Conservation (phyloP, 2,888 invertebrate species). For the Drosophila sordidula region DNA sequence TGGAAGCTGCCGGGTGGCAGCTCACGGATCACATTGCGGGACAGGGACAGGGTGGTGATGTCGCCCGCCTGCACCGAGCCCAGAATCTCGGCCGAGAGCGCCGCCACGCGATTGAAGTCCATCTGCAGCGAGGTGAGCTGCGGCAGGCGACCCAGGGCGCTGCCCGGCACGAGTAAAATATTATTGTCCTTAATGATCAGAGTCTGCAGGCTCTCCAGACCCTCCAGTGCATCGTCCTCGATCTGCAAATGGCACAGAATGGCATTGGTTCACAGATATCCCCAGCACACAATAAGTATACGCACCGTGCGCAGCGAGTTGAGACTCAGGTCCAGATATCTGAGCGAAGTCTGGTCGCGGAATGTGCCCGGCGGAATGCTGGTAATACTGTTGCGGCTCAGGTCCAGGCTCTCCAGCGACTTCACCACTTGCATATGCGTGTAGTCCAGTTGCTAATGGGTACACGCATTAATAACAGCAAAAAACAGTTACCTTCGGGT, state of each 20-base stretch:
- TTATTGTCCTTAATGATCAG: slow-evolving; percentile 94
- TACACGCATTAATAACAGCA: background rate
- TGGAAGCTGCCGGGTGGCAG: slow-evolving; percentile 92
- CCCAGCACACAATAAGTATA: slow-evolving; percentile 42
- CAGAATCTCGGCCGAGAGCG: slow-evolving; percentile 91
- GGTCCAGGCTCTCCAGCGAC: slow-evolving; percentile 90
- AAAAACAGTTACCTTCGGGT: background rate
- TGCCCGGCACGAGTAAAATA: slow-evolving; percentile 93
- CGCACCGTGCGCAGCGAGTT: slow-evolving; percentile 94
- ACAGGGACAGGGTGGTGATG: slow-evolving; percentile 90
- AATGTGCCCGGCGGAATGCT: slow-evolving; percentile 93
- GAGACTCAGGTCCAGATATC: slow-evolving; percentile 92
- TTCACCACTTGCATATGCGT: slow-evolving; percentile 89
- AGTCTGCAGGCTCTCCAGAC: slow-evolving; percentile 90
- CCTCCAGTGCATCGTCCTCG: slow-evolving; percentile 95
- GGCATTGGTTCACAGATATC: background rate
- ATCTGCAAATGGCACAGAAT: slow-evolving; percentile 87
- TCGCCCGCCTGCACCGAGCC: slow-evolving; percentile 89
- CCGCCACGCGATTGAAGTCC: slow-evolving; percentile 95
- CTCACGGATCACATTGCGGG: slow-evolving; percentile 94
- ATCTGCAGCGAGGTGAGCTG: slow-evolving; percentile 90
- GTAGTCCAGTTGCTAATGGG: slow-evolving; percentile 90
- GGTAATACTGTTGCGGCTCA: slow-evolving; percentile 93
- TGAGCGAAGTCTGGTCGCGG: slow-evolving; percentile 89
- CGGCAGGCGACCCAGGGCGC: slow-evolving; percentile 92